phyloP scores from a whole-genome alignment of 1,140 invertebrate species.

The Saccostrea echinata region DNA sequence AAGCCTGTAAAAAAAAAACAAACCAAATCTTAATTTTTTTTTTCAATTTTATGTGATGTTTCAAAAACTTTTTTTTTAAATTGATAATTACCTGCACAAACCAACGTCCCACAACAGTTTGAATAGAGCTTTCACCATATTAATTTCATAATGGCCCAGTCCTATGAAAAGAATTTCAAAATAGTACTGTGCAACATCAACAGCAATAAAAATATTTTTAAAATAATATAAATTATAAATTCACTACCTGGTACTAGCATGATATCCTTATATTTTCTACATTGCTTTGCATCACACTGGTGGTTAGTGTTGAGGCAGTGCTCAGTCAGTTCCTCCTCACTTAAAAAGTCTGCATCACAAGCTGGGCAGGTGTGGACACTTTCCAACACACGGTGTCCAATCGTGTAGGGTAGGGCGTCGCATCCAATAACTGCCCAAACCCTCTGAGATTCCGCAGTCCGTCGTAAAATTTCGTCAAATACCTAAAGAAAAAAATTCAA shows the following conservation, averaged over 20 bases:
- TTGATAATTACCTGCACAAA: not conserved
- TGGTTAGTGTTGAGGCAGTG: not conserved
- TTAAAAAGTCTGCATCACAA: not conserved
- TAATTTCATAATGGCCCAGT: conserved; percentile 1
- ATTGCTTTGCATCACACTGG: not conserved
- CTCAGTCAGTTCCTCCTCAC: not conserved
- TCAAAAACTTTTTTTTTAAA: not conserved
- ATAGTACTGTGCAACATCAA: not conserved
- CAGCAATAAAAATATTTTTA: not conserved
- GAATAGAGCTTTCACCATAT: not conserved
- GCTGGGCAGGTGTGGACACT: not conserved
- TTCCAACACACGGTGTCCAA: not conserved
- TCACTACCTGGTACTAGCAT: not conserved
- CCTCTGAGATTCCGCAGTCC: not conserved
- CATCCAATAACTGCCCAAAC: not conserved
- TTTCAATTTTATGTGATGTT: not conserved
- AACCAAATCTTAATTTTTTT: not conserved
- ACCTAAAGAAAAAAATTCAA: not conserved
- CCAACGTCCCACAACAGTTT: not conserved
- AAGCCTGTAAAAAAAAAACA: not conserved
- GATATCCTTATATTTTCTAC: not conserved
- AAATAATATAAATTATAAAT: not conserved
- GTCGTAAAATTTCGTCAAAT: not conserved
- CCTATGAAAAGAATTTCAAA: not conserved
- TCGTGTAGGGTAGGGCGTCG: not conserved